Evolutionary conservation across 1,140 invertebrate genomes (phyloP).

Genomic region (Anagrus nilaparvatae): DNA sequence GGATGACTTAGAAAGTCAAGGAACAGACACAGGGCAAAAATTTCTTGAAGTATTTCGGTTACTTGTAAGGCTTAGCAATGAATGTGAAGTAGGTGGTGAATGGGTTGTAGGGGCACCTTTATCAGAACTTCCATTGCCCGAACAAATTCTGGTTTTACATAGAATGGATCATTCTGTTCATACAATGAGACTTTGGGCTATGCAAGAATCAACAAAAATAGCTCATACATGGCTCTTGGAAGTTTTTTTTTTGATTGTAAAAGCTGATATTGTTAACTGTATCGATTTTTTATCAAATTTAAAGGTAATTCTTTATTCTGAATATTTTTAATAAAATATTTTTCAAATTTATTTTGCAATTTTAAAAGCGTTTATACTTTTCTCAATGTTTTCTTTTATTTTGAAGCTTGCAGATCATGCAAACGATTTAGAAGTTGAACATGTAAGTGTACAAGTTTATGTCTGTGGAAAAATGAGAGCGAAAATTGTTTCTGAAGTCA

Average conservation of each 20-base stretch:
- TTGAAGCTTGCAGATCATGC: slow-evolving; percentile 50
- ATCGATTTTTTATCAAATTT: slow-evolving; percentile 50
- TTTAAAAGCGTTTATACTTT: neutral
- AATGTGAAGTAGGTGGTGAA: slow-evolving; percentile 56
- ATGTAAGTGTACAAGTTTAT: slow-evolving; percentile 44
- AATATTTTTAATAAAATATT: neutral
- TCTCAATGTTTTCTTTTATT: neutral
- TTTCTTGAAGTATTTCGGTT: slow-evolving; percentile 53
- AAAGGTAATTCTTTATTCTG: slow-evolving; percentile 22
- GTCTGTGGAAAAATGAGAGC: slow-evolving; percentile 66
- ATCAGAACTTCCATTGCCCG: slow-evolving; percentile 61
- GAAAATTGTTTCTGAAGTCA: slow-evolving; percentile 65
- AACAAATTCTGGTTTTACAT: slow-evolving; percentile 70
- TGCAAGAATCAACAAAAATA: slow-evolving; percentile 54
- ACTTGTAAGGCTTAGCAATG: slow-evolving; percentile 53
- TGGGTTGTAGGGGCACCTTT: slow-evolving; percentile 53
- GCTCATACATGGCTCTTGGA: slow-evolving; percentile 64
- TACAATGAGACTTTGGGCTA: slow-evolving; percentile 61
- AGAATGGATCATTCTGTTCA: slow-evolving; percentile 69
- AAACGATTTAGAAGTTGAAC: slow-evolving; percentile 38
- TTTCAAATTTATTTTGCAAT: neutral
- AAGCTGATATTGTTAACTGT: slow-evolving; percentile 54
- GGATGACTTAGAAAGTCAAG: slow-evolving; percentile 28
- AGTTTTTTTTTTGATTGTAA: slow-evolving; percentile 49
- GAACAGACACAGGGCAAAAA: slow-evolving; percentile 48